These are phyloP conservation scores for Myrmophylax atrothorax DNA, from an alignment of 2,113 vertebrate genomes.

Conservation along the genomic window DNA sequence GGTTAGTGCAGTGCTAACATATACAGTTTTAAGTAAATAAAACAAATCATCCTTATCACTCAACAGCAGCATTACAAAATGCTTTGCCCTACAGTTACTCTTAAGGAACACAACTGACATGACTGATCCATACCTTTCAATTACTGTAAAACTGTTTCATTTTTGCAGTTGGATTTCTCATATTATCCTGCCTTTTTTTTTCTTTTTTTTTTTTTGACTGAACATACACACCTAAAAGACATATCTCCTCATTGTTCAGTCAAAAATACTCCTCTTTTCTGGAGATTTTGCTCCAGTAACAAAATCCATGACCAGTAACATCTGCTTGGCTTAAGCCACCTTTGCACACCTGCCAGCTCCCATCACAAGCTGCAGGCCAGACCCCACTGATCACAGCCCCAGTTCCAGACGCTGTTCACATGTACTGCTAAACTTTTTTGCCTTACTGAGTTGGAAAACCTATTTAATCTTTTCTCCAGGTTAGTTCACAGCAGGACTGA, in stretches of 20 bases:
- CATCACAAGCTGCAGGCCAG: neutral
- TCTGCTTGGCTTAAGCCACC: neutral
- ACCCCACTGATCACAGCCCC: neutral
- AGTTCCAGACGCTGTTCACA: neutral
- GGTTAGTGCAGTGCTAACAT: neutral
- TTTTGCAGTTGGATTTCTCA: neutral
- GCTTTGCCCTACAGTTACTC: neutral
- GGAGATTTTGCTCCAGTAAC: neutral
- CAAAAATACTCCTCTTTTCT: neutral
- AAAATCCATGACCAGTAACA: neutral
- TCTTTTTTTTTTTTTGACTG: neutral
- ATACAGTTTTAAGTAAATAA: neutral
- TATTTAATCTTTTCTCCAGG: neutral
- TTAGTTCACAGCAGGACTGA: neutral
- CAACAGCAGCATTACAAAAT: neutral
- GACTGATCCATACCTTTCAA: neutral
- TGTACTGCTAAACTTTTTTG: neutral
- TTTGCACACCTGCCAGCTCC: neutral
- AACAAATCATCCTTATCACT: neutral
- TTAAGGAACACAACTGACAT: neutral
- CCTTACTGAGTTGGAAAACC: neutral
- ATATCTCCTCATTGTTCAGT: neutral
- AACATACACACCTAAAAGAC: neutral
- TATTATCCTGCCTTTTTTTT: neutral
- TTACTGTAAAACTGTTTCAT: neutral